Evolutionary conservation across 2,113 vertebrate species (phyloP).

Genomic region (Scopus umbretta): DNA sequence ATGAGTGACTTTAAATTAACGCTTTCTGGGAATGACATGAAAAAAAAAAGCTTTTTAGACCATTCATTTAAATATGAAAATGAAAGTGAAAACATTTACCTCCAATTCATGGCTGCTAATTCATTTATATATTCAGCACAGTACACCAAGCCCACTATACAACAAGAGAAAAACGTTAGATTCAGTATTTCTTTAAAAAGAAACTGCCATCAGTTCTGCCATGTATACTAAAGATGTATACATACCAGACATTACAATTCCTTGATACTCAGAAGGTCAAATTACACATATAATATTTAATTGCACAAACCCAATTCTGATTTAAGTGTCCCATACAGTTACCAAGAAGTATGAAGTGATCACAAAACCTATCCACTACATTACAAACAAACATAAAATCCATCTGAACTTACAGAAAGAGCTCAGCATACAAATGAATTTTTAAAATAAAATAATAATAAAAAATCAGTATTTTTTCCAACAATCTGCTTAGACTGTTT

Average conservation of each 20-base stretch:
- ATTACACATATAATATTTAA: background rate
- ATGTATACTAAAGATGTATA: background rate
- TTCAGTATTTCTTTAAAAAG: background rate
- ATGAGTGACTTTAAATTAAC: background rate
- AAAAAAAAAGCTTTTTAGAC: background rate
- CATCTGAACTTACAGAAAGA: background rate
- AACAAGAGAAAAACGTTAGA: background rate
- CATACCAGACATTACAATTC: background rate
- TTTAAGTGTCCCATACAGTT: background rate
- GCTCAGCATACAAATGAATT: background rate
- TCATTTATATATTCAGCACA: slow-evolving; percentile 93
- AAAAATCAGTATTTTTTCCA: background rate
- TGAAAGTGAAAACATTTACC: slow-evolving; percentile 65
- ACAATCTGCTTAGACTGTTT: background rate
- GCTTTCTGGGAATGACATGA: background rate
- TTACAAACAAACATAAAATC: background rate
- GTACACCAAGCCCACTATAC: slow-evolving; percentile 82
- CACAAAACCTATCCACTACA: background rate
- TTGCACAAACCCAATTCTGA: background rate
- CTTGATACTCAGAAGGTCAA: background rate
- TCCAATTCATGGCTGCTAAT: slow-evolving; percentile 93
- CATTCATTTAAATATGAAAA: background rate
- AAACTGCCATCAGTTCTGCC: background rate
- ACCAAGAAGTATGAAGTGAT: background rate
- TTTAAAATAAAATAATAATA: background rate